Percentiles rank a stretch among this genome's conserved stretches.
phyloP scores from a whole-genome alignment of 2,888 invertebrate species.

The Steinernema scapterisci region DNA sequence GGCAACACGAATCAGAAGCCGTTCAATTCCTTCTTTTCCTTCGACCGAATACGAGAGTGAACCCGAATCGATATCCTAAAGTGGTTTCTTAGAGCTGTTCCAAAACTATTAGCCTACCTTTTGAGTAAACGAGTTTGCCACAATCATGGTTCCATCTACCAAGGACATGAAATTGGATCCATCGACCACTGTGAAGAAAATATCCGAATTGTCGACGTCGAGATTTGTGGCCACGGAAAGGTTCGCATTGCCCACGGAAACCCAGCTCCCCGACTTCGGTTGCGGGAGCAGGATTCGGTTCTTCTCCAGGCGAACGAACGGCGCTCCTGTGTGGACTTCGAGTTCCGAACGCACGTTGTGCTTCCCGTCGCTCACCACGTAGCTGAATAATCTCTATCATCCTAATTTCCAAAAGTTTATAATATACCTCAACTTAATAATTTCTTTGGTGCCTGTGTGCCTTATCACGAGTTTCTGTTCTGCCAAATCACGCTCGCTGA shows the following conservation, averaged over 20 bases:
- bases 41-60: constrained; percentile 39
- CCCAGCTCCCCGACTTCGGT: constrained; percentile 1
- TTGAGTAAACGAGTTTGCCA: constrained; percentile 45
- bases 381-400: constrained; percentile 43
- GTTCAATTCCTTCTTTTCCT: constrained; percentile 34
- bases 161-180: constrained; percentile 38
- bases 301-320: constrained; percentile 50
- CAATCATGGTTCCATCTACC: constrained; percentile 23
- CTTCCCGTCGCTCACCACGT: constrained; percentile 58
- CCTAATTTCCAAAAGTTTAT: constrained; percentile 36
- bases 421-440: not conserved
- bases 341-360: constrained; percentile 48
- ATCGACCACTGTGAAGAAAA: constrained; percentile 44
- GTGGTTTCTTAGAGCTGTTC: too few relatives aligned
- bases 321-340: constrained; percentile 45
- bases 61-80: constrained; percentile 40
- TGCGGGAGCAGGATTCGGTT: constrained; percentile 39
- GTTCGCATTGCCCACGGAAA: constrained; percentile 40
- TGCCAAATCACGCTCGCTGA: constrained; percentile 41
- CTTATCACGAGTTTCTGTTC: constrained; percentile 40
- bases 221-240: constrained; percentile 53
- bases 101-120: not conserved
- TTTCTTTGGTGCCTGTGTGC: constrained; percentile 33
- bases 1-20: constrained; percentile 20
- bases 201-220: constrained; percentile 48